phyloP scores from a whole-genome alignment of 30 jellyfish, hydroid and myxozoan species.

The Hydra vulgaris region DNA sequence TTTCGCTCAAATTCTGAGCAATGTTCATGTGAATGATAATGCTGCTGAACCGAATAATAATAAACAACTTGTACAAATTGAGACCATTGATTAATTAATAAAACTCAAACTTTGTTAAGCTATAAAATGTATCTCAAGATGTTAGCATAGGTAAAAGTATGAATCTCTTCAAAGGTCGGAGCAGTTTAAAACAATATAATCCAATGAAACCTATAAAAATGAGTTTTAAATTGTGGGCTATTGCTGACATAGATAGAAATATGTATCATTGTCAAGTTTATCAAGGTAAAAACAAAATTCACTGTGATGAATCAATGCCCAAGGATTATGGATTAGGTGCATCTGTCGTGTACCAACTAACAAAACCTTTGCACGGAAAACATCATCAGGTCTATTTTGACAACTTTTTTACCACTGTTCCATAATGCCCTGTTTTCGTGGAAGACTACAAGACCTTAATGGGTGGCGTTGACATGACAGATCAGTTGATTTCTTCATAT shows the following conservation, averaged over 20 bases:
- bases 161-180: conserved; percentile 59
- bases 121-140: conserved; percentile 38
- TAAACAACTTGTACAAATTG: conserved; percentile 40
- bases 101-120: conserved; percentile 34
- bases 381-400: too few relatives aligned
- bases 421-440: too few relatives aligned
- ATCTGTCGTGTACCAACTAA: conserved; percentile 22
- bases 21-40: too few relatives aligned
- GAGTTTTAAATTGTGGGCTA: conserved; percentile 57
- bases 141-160: conserved; percentile 59
- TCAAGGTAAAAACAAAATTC: conserved; percentile 42
- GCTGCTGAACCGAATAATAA: conserved; percentile 50
- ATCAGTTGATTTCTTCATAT: conserved; percentile 42
- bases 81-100: conserved; percentile 40
- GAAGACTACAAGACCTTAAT: conserved; percentile 36
- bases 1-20: conserved; percentile 33
- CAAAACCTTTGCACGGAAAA: conserved; percentile 9
- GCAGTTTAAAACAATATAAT: conserved; percentile 51
- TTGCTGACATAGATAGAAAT: conserved; percentile 68
- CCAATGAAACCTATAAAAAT: conserved; percentile 71
- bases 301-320: background rate
- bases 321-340: conserved; percentile 40
- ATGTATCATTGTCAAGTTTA: conserved; percentile 42
- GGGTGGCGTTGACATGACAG: conserved; percentile 77
- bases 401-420: conserved; percentile 22